phyloP scores from a whole-genome alignment of 2,113 vertebrate genomes.

The Rhinolophus sinicus region DNA sequence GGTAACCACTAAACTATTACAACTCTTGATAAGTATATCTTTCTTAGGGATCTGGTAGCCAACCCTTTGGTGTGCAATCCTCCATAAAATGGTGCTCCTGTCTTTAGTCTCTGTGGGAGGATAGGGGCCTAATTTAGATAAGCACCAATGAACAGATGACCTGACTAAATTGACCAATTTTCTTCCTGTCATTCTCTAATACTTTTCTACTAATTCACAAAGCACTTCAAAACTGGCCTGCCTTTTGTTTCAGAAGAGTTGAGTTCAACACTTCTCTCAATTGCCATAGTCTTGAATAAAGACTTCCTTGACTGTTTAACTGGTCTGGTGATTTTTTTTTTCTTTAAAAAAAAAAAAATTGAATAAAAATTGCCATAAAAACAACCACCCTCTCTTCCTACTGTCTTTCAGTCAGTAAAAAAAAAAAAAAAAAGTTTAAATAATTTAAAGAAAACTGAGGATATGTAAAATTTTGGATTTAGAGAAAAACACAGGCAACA shows the following conservation, averaged over 20 bases:
- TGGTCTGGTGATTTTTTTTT: not conserved
- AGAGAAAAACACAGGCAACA: not conserved
- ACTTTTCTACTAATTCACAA: not conserved
- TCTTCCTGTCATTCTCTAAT: not conserved
- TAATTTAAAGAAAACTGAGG: slow-evolving; percentile 5
- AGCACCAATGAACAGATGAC: not conserved
- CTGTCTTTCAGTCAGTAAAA: not conserved
- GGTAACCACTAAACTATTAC: too few species aligned
- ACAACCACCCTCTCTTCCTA: not conserved
- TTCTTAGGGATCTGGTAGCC: not conserved
- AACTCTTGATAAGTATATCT: not conserved
- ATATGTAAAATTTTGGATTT: not conserved
- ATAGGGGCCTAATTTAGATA: not conserved
- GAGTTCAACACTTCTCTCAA: not conserved
- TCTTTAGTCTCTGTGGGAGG: not conserved
- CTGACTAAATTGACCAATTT: not conserved
- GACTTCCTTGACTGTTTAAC: not conserved
- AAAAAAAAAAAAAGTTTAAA: not conserved
- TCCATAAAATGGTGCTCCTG: not conserved
- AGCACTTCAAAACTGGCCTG: not conserved
- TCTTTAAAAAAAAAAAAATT: not conserved
- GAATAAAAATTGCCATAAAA: not conserved
- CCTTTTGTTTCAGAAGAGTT: not conserved
- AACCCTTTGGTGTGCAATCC: not conserved
- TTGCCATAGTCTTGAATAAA: not conserved